Evolutionary conservation across 1,140 invertebrate species (phyloP).

Genomic region (Archegozetes longisetosus): DNA sequence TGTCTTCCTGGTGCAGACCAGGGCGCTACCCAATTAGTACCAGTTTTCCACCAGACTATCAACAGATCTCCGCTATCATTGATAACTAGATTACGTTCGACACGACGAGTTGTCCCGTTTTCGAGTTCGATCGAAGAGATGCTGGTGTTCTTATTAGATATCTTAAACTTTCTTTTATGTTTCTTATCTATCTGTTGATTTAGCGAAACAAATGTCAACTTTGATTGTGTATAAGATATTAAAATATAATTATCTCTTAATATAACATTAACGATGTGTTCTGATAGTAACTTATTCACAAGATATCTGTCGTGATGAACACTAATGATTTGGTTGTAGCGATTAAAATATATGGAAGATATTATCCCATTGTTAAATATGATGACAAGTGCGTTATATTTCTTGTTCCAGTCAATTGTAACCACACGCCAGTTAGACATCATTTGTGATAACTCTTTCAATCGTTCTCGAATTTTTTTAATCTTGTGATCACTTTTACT

Average conservation of each 20-base stretch:
- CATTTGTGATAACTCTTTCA: neutral
- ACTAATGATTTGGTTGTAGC: neutral
- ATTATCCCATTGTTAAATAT: slow-evolving; percentile 4
- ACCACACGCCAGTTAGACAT: neutral
- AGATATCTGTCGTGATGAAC: slow-evolving; percentile 16
- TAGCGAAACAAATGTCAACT: slow-evolving; percentile 16
- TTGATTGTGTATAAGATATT: slow-evolving; percentile 19
- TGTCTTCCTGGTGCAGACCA: neutral
- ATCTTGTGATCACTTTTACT: neutral
- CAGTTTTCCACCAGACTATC: slow-evolving; percentile 7
- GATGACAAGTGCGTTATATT: neutral
- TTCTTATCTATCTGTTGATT: slow-evolving; percentile 3
- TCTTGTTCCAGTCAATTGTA: neutral
- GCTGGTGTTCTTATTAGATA: neutral
- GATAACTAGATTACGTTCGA: neutral
- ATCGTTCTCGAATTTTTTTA: neutral
- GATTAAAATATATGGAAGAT: slow-evolving; percentile 2
- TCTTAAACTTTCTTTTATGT: slow-evolving; percentile 7
- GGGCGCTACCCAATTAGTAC: neutral
- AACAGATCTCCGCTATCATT: neutral
- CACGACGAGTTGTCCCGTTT: neutral
- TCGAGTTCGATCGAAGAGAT: neutral
- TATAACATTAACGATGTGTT: slow-evolving; percentile 18
- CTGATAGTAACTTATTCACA: slow-evolving; percentile 18
- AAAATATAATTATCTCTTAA: slow-evolving; percentile 15